Conservation (phyloP, 2,888 invertebrate species). For the Exocentrus adspersus region DNA sequence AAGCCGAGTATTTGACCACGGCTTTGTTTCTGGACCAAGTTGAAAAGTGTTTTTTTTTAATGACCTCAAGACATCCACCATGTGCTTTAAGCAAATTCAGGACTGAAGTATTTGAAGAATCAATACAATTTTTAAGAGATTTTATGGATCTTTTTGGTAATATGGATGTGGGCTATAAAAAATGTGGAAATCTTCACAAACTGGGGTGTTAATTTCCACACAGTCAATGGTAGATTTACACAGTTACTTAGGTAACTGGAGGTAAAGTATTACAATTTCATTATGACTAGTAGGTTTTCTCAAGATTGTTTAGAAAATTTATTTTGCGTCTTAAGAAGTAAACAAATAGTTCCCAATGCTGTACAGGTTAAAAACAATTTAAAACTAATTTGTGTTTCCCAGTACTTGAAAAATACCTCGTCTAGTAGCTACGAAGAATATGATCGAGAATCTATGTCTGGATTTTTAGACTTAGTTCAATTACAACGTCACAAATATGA, state of each 20-base stretch:
- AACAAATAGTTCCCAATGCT: slow-evolving; percentile 33
- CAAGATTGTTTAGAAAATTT: slow-evolving; percentile 43
- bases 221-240: slow-evolving; percentile 40
- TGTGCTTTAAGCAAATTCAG: slow-evolving; percentile 39
- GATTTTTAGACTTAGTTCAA: too few species aligned
- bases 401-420: slow-evolving; percentile 6
- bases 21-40: slow-evolving; percentile 45
- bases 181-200: slow-evolving; percentile 41
- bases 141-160: slow-evolving; percentile 31
- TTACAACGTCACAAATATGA: too few species aligned
- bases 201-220: slow-evolving; percentile 35
- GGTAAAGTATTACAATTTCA: too few species aligned
- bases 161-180: slow-evolving; percentile 28
- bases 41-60: slow-evolving; percentile 43
- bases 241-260: too few species aligned
- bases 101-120: slow-evolving; percentile 27
- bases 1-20: slow-evolving; percentile 40
- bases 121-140: slow-evolving; percentile 34
- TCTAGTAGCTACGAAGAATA: not conserved
- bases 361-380: slow-evolving; percentile 21
- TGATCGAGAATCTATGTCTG: too few species aligned
- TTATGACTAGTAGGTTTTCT: slow-evolving; percentile 17
- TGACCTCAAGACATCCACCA: slow-evolving; percentile 42
- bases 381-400: slow-evolving; percentile 2
- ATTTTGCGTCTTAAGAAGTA: slow-evolving; percentile 31